Percentiles rank a stretch among this genome's conserved stretches.
These are phyloP conservation scores for Dione vanillae DNA, from an alignment of 2,888 invertebrate genomes.

Conservation along the genomic window DNA sequence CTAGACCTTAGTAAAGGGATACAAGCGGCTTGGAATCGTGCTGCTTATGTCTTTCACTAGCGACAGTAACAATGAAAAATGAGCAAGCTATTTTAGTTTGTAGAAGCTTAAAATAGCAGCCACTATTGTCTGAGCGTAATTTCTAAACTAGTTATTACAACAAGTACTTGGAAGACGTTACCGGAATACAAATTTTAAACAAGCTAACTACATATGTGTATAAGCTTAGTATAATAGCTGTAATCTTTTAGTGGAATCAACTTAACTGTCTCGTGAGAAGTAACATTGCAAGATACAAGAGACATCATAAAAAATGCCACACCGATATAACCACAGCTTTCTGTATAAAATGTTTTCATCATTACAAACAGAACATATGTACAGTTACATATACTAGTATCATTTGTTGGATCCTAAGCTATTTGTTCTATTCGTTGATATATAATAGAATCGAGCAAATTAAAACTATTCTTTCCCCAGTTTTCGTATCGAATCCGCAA, in stretches of 20 bases:
- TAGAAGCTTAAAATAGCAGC: not conserved
- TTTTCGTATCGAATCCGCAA: too few species aligned
- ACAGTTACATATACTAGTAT: too few species aligned
- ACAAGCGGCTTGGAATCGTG: slow-evolving; percentile 7
- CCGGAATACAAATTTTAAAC: slow-evolving; percentile 5
- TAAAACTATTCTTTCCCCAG: too few species aligned
- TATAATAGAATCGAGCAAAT: too few species aligned
- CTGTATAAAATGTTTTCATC: not conserved
- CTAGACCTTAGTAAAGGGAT: slow-evolving; percentile 21
- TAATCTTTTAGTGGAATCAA: too few species aligned
- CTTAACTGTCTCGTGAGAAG: not conserved
- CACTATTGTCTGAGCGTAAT: not conserved
- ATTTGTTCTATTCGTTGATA: too few species aligned
- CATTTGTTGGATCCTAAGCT: too few species aligned
- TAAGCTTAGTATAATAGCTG: not conserved
- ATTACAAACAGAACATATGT: too few species aligned
- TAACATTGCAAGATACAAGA: slow-evolving; percentile 21
- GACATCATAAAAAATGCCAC: too few species aligned
- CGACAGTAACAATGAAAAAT: slow-evolving; percentile 6
- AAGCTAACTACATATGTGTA: not conserved
- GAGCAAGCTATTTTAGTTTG: slow-evolving; percentile 11
- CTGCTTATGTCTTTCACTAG: slow-evolving; percentile 13
- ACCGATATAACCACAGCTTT: too few species aligned
- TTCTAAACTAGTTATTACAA: not conserved
- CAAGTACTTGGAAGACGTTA: not conserved